Conservation (phyloP, 2,113 vertebrate genomes). For the Ellobius talpinus region DNA sequence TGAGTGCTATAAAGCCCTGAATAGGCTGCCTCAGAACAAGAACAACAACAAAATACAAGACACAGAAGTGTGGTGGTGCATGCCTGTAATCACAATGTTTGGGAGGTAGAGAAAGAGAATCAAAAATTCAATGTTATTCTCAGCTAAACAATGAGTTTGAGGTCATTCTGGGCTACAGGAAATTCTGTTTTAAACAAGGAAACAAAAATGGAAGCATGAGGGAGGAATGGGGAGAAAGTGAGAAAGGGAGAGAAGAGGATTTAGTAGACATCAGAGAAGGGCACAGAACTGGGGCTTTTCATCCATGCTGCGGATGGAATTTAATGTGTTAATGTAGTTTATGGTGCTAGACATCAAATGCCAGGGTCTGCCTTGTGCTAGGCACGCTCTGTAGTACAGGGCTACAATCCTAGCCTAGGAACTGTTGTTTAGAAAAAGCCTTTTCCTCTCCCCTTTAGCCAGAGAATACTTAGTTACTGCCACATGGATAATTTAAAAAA, state of each 20-base stretch:
- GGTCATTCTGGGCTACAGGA: background rate
- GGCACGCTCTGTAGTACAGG: background rate
- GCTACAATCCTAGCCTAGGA: background rate
- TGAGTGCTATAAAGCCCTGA: background rate
- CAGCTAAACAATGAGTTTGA: background rate
- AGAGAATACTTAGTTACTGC: conserved; percentile 62
- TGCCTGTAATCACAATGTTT: background rate
- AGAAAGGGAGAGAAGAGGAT: background rate
- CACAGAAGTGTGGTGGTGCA: background rate
- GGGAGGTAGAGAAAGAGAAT: background rate
- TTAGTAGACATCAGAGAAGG: background rate
- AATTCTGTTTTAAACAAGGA: background rate
- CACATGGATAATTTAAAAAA: conserved; percentile 76
- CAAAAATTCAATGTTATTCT: background rate
- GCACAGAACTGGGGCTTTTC: background rate
- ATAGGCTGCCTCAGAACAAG: background rate
- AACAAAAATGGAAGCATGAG: background rate
- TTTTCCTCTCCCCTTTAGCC: background rate
- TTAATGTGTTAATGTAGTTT: conserved; percentile 31
- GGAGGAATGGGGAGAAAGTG: too few relatives aligned
- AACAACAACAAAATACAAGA: background rate
- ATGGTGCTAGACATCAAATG: background rate
- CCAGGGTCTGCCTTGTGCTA: background rate
- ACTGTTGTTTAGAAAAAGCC: conserved; percentile 61
- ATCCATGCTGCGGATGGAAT: background rate